A percentile compares a stretch with the other conserved stretches of the same genome.
These are phyloP conservation scores for Oceanodroma leucorhoa DNA, from an alignment of 2,797 vertebrate species.

Conservation along the genomic window DNA sequence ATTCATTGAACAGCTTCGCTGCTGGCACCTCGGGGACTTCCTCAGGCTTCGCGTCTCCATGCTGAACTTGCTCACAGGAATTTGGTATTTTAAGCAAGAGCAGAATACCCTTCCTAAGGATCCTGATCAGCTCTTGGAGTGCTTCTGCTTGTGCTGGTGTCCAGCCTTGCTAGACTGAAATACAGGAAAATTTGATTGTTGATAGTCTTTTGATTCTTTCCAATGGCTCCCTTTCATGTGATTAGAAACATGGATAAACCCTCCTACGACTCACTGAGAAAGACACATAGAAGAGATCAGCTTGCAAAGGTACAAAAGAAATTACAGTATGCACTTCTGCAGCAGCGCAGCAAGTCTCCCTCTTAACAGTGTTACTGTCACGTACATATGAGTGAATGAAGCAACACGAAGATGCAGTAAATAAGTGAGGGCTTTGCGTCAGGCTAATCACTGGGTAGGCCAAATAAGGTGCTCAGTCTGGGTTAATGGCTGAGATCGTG, in stretches of 20 bases:
- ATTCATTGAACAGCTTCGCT: background rate
- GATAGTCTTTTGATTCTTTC: background rate
- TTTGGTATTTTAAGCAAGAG: background rate
- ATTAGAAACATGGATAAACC: background rate
- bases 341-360: background rate
- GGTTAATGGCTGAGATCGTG: background rate
- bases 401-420: rapidly evolving
- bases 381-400: background rate
- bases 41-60: background rate
- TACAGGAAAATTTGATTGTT: background rate
- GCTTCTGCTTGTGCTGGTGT: background rate
- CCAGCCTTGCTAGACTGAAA: background rate
- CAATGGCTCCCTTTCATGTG: background rate
- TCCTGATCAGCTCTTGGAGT: background rate
- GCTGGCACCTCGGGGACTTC: background rate
- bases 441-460: background rate
- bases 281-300: background rate
- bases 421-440: background rate
- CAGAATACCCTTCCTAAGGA: background rate
- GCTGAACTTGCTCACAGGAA: background rate
- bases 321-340: background rate
- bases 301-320: background rate
- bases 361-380: background rate
- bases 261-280: background rate
- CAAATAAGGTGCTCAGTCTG: background rate